Evolutionary conservation across 1,140 invertebrate genomes (phyloP).

Genomic region (Pemphigus obesinymphae): DNA sequence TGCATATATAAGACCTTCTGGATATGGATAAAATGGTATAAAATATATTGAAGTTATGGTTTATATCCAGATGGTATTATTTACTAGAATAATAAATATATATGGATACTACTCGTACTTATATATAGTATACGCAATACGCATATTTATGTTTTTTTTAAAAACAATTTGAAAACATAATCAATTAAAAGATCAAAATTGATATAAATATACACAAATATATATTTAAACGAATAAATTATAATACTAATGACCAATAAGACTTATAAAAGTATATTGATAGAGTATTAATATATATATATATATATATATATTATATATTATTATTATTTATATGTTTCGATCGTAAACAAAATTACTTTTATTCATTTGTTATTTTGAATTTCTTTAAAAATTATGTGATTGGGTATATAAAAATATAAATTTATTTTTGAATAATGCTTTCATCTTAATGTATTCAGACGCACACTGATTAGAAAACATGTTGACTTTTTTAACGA

Average conservation of each 20-base stretch:
- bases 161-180: neutral
- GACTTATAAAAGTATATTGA: neutral
- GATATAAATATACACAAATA: neutral
- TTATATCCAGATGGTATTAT: neutral
- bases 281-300: no score
- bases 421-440: no score
- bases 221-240: neutral
- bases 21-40: neutral
- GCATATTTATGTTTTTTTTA: neutral
- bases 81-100: neutral
- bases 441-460: no score
- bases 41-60: conserved; percentile 18
- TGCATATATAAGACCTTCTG: neutral
- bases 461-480: no score
- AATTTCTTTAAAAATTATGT: no score
- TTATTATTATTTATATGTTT: no score
- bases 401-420: no score
- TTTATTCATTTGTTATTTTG: no score
- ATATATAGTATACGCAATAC: neutral
- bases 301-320: no score
- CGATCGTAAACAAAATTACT: no score
- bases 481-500: no score
- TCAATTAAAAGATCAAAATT: neutral
- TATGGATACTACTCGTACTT: no score
- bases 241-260: neutral